These are phyloP conservation scores for Ptyas mucosa DNA, from an alignment of 2,113 vertebrate species.

Conservation along the genomic window DNA sequence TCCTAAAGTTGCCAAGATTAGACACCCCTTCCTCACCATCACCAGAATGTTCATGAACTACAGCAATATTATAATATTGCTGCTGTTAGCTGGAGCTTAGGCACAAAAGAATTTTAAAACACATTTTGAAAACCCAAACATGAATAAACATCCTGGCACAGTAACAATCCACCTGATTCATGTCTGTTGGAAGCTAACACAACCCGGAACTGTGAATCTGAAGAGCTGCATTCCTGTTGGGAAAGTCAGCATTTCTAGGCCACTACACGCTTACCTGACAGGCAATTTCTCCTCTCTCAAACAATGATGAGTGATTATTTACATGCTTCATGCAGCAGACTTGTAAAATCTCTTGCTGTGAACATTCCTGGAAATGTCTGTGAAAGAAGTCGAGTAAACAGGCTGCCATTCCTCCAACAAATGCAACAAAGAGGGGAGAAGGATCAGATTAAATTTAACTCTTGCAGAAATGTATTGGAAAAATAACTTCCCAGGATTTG, in stretches of 20 bases:
- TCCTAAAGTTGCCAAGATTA: neutral
- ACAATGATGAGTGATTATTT: neutral
- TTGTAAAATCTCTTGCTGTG: neutral
- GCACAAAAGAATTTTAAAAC: neutral
- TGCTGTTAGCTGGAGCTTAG: neutral
- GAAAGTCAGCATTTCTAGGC: neutral
- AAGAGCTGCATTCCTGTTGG: neutral
- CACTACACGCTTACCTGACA: neutral
- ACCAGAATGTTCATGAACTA: neutral
- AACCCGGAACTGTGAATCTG: neutral
- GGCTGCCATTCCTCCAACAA: neutral
- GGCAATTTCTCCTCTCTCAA: neutral
- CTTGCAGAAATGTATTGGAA: neutral
- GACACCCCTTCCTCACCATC: neutral
- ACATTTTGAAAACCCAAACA: neutral
- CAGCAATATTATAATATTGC: neutral
- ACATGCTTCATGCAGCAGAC: neutral
- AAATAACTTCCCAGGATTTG: neutral
- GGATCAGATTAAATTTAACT: neutral
- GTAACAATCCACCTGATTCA: neutral
- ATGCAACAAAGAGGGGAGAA: neutral
- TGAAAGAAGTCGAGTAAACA: neutral
- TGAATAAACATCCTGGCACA: neutral
- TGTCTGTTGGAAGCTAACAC: neutral
- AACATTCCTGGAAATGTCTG: neutral